A percentile compares a stretch with the other conserved stretches of the same genome.
These are phyloP conservation scores for Rallus crepitans DNA, from an alignment of 2,797 vertebrate genomes.

Conservation along the genomic window DNA sequence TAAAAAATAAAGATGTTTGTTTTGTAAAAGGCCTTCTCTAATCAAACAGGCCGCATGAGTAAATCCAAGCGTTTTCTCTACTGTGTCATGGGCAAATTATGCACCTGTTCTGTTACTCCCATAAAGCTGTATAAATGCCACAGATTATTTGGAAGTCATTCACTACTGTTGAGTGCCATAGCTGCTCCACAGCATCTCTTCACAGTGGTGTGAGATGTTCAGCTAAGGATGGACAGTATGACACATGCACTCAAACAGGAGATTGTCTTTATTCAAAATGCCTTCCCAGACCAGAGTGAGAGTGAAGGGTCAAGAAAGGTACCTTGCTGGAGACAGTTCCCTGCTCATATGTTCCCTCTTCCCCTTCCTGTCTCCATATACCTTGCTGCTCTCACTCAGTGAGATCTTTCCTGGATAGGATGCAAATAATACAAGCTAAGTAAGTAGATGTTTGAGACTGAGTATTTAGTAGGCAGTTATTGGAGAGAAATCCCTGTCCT, in stretches of 20 bases:
- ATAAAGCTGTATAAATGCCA: not conserved
- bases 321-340: not conserved
- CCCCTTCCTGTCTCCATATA: not conserved
- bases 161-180: not conserved
- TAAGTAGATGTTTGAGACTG: not conserved
- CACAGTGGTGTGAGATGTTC: not conserved
- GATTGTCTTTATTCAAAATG: not conserved
- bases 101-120: not conserved
- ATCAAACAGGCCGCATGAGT: not conserved
- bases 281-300: not conserved
- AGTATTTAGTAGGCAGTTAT: not conserved
- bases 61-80: not conserved
- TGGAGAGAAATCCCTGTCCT: not conserved
- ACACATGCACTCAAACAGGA: not conserved
- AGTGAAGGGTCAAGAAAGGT: not conserved
- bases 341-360: not conserved
- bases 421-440: not conserved
- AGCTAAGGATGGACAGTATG: not conserved
- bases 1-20: not conserved
- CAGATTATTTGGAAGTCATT: constrained; percentile 7
- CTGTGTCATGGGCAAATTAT: accelerated
- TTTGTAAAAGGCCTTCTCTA: not conserved
- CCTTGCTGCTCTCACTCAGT: not conserved
- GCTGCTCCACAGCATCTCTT: not conserved
- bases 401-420: not conserved